phyloP scores from a whole-genome alignment of 2,888 invertebrate genomes.

The Himalopsyche kuldschensis region DNA sequence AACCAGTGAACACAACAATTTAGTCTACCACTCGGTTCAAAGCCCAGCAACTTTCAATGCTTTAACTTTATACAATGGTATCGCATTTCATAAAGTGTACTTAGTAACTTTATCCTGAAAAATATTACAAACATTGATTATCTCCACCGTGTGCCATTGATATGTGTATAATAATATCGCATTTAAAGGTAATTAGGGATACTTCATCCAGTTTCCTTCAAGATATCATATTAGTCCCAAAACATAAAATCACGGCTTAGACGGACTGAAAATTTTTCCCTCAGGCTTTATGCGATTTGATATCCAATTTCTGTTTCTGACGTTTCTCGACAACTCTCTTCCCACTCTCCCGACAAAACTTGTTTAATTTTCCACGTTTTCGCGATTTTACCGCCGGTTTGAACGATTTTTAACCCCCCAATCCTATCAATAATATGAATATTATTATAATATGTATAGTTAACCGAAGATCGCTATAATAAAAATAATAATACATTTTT shows the following conservation, averaged over 20 bases:
- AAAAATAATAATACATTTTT: background rate
- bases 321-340: background rate
- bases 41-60: no score
- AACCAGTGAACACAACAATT: no score
- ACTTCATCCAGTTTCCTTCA: background rate
- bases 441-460: background rate
- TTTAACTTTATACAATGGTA: no score
- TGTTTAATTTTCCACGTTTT: background rate
- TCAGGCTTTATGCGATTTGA: background rate
- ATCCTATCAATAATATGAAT: background rate
- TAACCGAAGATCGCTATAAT: background rate
- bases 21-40: no score
- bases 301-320: background rate
- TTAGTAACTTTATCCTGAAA: no score
- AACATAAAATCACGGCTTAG: background rate
- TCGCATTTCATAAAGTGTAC: no score
- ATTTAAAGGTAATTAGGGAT: background rate
- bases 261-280: background rate
- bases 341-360: background rate
- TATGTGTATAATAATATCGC: no score
- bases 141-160: no score
- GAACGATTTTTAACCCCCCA: background rate
- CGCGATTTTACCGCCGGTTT: background rate
- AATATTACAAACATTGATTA: no score
- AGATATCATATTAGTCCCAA: background rate